Evolutionary conservation across 1,140 invertebrate genomes (phyloP), one percentile per base, ranked within the genome.

Genomic region (Battus philenor): DNA sequence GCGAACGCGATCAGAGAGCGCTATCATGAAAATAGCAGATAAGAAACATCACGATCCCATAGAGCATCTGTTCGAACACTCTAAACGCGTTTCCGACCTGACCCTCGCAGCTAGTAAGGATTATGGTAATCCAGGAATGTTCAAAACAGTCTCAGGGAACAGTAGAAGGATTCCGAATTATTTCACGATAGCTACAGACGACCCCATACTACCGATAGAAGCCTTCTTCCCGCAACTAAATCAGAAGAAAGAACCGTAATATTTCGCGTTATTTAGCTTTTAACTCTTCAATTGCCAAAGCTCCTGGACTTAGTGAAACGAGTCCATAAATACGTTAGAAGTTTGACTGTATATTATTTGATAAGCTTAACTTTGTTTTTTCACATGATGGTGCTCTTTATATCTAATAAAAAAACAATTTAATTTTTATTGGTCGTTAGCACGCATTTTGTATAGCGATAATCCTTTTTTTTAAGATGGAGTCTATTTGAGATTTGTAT

Each of bases 141-240:
- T 89, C 53, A 89, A 89, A 66, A 79, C 83, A 0, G 68, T 87
- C 12, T 69, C 83, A 12, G 67, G 83, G 0, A 86, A 75, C 16
- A 81, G 87, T 41, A 86, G 88, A 54, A 69, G 88, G 47, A 85
- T 88, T 68, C 89, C 89, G 1, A 89, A 86, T 60, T 88, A 89
- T 49, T 90, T 90, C 52, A 90, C 89, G 0, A 86, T 90, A 71
- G 87, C 89, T 0, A 90, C 89, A 4, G 89, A 90, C 48, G 89
- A 90, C 57, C 89, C 89, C 0, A 89, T 90, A 13, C 72, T 90
- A 26, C 89, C 89, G 0, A 90, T 90, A 45, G 88, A 90, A 63
- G 89, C 89, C 2, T 90, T 90, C 61, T 90, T 90, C 56, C 88
- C 89, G 11, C 88, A 89, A 62, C 66, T 90, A 30, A 89, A 89